Evolutionary conservation across 1,140 invertebrate species (phyloP).

Genomic region (Pachyrhynchus sulphureomaculatus): DNA sequence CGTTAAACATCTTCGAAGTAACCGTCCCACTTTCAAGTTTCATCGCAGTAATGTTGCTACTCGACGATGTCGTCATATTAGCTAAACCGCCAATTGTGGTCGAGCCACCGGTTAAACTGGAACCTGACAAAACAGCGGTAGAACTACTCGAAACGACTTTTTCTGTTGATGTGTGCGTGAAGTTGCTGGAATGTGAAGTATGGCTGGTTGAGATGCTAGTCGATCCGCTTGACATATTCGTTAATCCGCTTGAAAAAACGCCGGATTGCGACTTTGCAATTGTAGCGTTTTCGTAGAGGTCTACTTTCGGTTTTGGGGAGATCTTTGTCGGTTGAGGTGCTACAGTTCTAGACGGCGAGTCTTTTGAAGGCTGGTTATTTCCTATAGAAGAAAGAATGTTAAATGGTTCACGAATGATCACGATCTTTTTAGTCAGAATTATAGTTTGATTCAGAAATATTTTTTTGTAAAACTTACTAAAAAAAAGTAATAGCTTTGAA

Average conservation of each 20-base stretch:
- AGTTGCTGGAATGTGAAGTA: neutral
- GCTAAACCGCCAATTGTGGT: neutral
- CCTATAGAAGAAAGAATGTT: neutral
- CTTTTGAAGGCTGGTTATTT: neutral
- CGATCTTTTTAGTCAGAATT: no score
- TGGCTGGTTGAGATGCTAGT: neutral
- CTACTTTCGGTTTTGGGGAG: constrained; percentile 18
- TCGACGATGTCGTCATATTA: neutral
- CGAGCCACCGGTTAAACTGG: neutral
- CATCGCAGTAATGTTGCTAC: no score
- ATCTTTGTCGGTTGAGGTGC: constrained; percentile 11
- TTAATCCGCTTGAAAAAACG: neutral
- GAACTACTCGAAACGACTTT: neutral
- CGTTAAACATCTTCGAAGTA: constrained; percentile 42
- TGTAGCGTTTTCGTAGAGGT: constrained; percentile 13
- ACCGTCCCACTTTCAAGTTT: neutral
- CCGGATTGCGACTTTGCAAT: constrained; percentile 4
- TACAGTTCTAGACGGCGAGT: neutral
- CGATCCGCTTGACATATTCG: neutral
- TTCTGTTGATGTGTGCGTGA: neutral
- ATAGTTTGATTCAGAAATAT: no score
- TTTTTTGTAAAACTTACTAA: no score
- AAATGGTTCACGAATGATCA: no score
- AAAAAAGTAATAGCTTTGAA: no score
- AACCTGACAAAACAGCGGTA: neutral